phyloP scores from a whole-genome alignment of 1,140 invertebrate species.

The Lepidostoma basale region DNA sequence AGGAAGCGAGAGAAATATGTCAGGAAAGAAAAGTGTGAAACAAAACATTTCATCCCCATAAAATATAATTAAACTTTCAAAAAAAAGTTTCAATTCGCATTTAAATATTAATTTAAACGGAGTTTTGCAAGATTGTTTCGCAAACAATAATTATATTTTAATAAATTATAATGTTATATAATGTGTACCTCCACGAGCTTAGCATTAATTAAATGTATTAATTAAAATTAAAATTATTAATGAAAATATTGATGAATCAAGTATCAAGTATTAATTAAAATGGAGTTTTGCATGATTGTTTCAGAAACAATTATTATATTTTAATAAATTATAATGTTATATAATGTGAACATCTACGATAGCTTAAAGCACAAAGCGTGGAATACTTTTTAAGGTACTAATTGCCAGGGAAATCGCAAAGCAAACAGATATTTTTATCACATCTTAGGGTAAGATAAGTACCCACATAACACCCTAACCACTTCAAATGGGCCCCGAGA shows the following conservation, averaged over 20 bases:
- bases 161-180: background rate
- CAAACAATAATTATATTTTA: background rate
- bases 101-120: too few species aligned
- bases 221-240: too few species aligned
- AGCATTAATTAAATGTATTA: too few species aligned
- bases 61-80: too few species aligned
- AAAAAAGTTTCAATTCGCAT: too few species aligned
- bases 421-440: background rate
- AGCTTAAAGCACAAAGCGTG: background rate
- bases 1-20: too few species aligned
- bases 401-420: background rate
- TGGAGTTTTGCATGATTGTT: too few species aligned
- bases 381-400: background rate
- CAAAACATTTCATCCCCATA: too few species aligned
- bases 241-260: background rate
- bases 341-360: background rate
- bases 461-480: background rate
- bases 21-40: too few species aligned
- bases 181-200: background rate
- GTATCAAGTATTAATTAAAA: background rate
- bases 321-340: background rate
- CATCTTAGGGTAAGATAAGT: background rate
- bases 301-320: too few species aligned
- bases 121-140: too few species aligned
- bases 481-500: constrained; percentile 8